Evolutionary conservation across 2,113 vertebrate genomes (phyloP), one percentile per base, ranked within the genome.

Genomic region (Rhinoptilus africanus): DNA sequence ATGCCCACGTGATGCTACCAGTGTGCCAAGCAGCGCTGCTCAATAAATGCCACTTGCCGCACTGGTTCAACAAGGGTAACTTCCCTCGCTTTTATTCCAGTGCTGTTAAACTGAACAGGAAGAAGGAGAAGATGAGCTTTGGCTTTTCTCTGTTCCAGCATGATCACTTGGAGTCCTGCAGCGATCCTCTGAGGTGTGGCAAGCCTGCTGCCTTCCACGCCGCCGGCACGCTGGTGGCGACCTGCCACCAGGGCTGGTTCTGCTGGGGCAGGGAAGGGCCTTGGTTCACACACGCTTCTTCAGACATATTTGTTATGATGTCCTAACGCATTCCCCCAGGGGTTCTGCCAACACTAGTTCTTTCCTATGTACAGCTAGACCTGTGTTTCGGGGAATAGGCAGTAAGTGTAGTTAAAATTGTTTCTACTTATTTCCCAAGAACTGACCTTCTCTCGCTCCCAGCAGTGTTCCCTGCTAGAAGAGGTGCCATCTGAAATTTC

Each of bases 181-280:
- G 74, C 0, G 0, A 79, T 62, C 12, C 53, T 89, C 3, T 3
- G 57, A 76, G 85, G 62, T 69, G 54, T 35, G 64, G 45, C 0
- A 0, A 85, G 76, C 35, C 35, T 0, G 1, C 60, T 66, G 57
- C 41, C 82, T 79, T 76, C 57, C 59, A 23, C 1, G 17, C 63
- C 0, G 3, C 32, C 0, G 8, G 81, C 6, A 1, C 15, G 7
- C 10, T 1, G 27, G 14, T 14, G 75, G 82, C 0, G 0, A 39
- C 0, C 2, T 63, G 75, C 95, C 82, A 69, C 26, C 0, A 0
- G 75, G 45, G 68, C 78, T 41, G 63, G n/a, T 62, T 62, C 78
- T 88, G 57, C 45, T 50, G 8, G 67, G 37, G n/a, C 57, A 76
- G 48, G 66, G 48, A 82, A 4, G 4, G 18, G 41, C 19, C 15